These are phyloP conservation scores for Melanerpes formicivorus DNA, from an alignment of 2,113 vertebrate species.

Conservation along the genomic window DNA sequence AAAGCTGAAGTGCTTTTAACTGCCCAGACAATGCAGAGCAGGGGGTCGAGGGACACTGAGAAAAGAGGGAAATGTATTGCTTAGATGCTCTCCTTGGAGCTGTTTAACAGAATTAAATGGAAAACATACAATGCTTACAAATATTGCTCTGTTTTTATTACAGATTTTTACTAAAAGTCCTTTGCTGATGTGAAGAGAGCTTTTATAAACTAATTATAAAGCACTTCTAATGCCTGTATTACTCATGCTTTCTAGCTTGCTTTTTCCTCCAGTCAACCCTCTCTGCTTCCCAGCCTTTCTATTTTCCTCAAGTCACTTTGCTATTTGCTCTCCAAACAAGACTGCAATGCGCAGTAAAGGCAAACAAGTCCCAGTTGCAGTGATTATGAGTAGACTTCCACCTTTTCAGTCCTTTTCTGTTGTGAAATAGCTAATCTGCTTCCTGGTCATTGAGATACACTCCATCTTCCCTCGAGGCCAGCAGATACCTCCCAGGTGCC, in stretches of 20 bases:
- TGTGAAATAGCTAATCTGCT: not conserved
- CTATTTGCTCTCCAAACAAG: not conserved
- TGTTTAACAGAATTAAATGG: constrained; percentile 30
- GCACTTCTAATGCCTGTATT: constrained; percentile 53
- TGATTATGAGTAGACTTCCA: not conserved
- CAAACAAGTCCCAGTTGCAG: not conserved
- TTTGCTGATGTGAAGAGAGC: constrained; percentile 48
- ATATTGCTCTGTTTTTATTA: constrained; percentile 33
- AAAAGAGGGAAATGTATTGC: constrained; percentile 1
- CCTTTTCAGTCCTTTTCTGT: constrained; percentile 4
- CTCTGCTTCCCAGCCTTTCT: constrained; percentile 13
- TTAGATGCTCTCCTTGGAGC: not conserved
- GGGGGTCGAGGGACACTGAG: not conserved
- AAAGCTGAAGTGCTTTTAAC: constrained; percentile 40
- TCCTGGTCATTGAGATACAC: not conserved
- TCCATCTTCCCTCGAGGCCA: not conserved
- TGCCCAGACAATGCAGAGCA: not conserved
- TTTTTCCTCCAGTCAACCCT: constrained; percentile 19
- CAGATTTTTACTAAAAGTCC: constrained; percentile 46
- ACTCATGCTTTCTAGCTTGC: constrained; percentile 17
- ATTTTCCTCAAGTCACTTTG: not conserved
- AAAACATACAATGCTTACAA: constrained; percentile 39
- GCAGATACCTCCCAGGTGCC: not conserved
- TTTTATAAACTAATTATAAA: constrained; percentile 67
- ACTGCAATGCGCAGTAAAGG: not conserved